These are phyloP conservation scores for Helleia helle DNA, from an alignment of 2,888 invertebrate genomes.

Conservation along the genomic window DNA sequence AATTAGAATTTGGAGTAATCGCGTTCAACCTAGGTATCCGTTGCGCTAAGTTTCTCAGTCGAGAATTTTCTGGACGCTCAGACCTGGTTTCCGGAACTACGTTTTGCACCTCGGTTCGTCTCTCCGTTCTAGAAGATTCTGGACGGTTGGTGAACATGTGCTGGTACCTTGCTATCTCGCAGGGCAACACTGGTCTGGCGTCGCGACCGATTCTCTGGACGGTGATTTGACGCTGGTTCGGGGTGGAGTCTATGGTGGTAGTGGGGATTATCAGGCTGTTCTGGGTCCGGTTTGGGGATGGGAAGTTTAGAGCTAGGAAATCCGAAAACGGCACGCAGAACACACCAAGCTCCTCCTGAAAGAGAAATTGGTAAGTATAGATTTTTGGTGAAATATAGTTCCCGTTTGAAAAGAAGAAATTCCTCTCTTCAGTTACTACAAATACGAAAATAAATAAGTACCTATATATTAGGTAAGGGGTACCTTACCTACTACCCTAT, in stretches of 20 bases:
- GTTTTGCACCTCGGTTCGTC: conserved; percentile 31
- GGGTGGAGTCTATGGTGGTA: conserved; percentile 26
- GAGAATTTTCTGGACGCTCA: conserved; percentile 35
- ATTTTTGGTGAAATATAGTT: too few species aligned
- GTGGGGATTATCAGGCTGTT: conserved; percentile 38
- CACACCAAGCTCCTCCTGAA: conserved; percentile 61
- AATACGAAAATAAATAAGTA: too few species aligned
- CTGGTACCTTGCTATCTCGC: conserved; percentile 63
- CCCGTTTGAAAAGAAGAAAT: too few species aligned
- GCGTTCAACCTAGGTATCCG: conserved; percentile 47
- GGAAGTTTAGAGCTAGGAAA: conserved; percentile 50
- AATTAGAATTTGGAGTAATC: conserved; percentile 23
- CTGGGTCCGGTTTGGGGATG: conserved; percentile 32
- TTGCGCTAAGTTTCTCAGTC: conserved; percentile 44
- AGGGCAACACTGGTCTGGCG: conserved; percentile 64
- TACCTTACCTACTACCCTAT: too few species aligned
- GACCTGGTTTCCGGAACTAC: conserved; percentile 31
- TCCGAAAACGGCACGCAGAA: conserved; percentile 60
- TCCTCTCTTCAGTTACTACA: too few species aligned
- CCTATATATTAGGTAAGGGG: too few species aligned
- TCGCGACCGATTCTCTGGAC: conserved; percentile 74
- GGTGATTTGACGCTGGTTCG: conserved; percentile 60
- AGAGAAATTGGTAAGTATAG: too few species aligned
- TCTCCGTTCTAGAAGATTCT: conserved; percentile 32
- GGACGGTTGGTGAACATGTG: conserved; percentile 48